These are phyloP conservation scores for Valencia hispanica DNA, from an alignment of 2,797 vertebrate species.

Conservation along the genomic window DNA sequence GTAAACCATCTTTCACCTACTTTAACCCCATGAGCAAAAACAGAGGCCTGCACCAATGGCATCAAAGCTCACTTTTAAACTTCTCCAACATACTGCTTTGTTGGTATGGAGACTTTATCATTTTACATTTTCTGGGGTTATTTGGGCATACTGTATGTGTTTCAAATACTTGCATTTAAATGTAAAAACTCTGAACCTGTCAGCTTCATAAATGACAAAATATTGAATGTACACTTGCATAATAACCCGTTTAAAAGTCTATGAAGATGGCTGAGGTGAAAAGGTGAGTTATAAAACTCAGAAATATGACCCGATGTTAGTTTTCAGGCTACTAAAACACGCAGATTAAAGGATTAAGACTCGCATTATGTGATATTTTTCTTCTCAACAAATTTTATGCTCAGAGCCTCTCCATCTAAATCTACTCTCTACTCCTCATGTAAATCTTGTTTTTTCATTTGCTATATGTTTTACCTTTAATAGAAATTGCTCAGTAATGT, in stretches of 20 bases:
- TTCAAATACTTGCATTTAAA: background rate
- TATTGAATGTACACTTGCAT: background rate
- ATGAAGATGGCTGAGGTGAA: background rate
- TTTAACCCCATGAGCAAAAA: background rate
- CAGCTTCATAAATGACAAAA: background rate
- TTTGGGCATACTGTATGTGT: background rate
- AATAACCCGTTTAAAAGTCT: background rate
- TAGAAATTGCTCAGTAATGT: background rate
- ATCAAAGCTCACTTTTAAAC: background rate
- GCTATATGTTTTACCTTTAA: background rate
- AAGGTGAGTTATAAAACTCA: constrained; percentile 1
- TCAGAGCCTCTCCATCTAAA: background rate
- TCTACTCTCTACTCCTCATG: background rate
- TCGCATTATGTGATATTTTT: constrained; percentile 1
- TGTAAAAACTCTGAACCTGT: background rate
- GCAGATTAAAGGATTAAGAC: constrained; percentile 6
- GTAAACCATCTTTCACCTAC: background rate
- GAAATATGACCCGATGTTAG: constrained; percentile 1
- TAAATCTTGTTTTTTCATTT: background rate
- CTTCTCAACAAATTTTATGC: constrained; percentile 2
- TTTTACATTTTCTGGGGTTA: background rate
- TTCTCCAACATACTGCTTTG: background rate
- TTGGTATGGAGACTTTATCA: background rate
- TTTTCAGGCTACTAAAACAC: constrained; percentile 5
- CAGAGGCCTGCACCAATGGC: background rate